Base-by-base conservation (phyloP, 2,797 vertebrate species). In the Fundulus diaphanus region DNA sequence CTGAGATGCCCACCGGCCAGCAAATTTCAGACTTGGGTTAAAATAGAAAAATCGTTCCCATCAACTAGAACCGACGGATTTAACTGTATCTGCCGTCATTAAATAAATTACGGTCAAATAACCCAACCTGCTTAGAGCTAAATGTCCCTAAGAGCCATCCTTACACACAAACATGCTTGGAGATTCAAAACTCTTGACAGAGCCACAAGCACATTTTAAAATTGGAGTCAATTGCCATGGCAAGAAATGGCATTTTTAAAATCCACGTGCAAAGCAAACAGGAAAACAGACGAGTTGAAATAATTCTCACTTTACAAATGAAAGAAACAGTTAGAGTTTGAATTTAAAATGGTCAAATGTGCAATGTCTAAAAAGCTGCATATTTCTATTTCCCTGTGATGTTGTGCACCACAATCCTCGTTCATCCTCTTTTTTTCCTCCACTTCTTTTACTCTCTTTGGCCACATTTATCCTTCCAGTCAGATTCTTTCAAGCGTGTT, bases 141-240 rank as follows among this genome's bases (percentile, higher is more conserved):
- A 80, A 80, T 70, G 79, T 77, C 67, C 73, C 59, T 68, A 74
- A 75, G 24, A 80, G 79, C 68, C 76, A 49, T 74, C 22, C 63
- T 56, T 42, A 68, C n/a, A 71, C 46, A 77, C 29, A 84, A 57
- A 49, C 8, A 61, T 68, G 57, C 2, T 24, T 5, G 56, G 11
- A 81, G 18, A 70, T 57, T 73, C 76, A 78, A 79, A 77, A 61
- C 71, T 75, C 66, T 65, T 84, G 81, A 85, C 87, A 63, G 35
- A 80, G 68, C 74, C 40, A 35, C 16, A 0, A 77, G 81, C 79
- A 83, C 74, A 71, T 72, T 89, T 86, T 72, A 89, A 82, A 89
- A 76, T 70, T 80, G 68, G 77, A 83, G 69, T 86, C 42, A 81
- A 89, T 90, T 90, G 85, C 81, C 72, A 80, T 82, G 80, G 85